Percentiles rank a stretch among this genome's conserved stretches.
phyloP scores from a whole-genome alignment of 2,113 vertebrate species.

The Hiodon tergisus region DNA sequence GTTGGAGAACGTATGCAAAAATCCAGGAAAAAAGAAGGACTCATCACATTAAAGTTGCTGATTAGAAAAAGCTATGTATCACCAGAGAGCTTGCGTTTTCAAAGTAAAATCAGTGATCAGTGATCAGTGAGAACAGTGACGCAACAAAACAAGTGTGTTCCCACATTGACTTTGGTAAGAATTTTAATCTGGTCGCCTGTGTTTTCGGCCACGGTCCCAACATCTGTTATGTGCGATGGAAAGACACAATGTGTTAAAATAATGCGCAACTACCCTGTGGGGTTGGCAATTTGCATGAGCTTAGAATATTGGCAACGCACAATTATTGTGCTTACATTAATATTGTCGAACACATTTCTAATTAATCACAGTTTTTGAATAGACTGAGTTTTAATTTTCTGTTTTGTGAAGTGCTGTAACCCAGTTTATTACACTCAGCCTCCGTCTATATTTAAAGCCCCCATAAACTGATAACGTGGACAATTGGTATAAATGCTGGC shows the following conservation, averaged over 20 bases:
- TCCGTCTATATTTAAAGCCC: background rate
- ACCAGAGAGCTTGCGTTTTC: conserved; percentile 20
- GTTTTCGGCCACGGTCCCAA: conserved; percentile 15
- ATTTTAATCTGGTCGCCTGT: conserved; percentile 14
- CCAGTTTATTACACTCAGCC: background rate
- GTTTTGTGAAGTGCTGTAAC: background rate
- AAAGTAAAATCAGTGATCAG: conserved; percentile 10
- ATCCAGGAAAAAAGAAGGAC: conserved; percentile 9
- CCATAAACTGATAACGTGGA: no score
- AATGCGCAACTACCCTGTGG: background rate
- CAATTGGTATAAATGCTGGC: no score
- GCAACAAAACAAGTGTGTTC: conserved; percentile 12
- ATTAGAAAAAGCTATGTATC: conserved; percentile 22
- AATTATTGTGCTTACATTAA: conserved; percentile 27
- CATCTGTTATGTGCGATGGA: conserved; percentile 1
- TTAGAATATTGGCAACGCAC: conserved; percentile 24
- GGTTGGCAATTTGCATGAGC: conserved; percentile 23
- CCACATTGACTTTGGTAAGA: conserved; percentile 15
- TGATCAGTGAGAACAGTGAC: conserved; percentile 23
- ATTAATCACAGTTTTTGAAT: conserved; percentile 25
- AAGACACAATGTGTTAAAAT: conserved; percentile 21
- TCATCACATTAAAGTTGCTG: conserved; percentile 18
- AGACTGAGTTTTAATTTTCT: conserved; percentile 25
- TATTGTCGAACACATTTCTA: conserved; percentile 22
- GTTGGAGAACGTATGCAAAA: background rate